Evolutionary conservation across 2,797 vertebrate species (phyloP), one percentile per base, ranked within the genome.

Genomic region (Acridotheres tristis): DNA sequence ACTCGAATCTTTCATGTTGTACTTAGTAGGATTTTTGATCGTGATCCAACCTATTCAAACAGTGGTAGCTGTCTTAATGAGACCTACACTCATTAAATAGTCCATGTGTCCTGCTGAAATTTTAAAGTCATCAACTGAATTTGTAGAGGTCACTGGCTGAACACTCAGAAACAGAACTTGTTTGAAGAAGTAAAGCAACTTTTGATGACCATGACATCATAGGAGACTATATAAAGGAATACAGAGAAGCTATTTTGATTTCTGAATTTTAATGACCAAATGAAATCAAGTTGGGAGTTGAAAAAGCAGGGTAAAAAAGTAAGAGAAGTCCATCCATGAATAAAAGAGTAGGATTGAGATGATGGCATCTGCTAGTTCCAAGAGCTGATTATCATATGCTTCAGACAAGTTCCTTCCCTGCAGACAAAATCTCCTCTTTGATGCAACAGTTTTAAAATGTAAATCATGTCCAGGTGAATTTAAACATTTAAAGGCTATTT

Each of bases 351-450:
- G 59, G 48, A 84, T 38, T 66, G 69, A 91, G 88, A 73, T 69
- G 66, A 78, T 93, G 80, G 16, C 34, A 88, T 90, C 51, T 88
- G 58, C 55, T 53, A 7, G 29, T 88, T 94, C 83, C 30, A 79
- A 53, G 66, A 66, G 62, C 58, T 93, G 73, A 86, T 95, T 94
- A 95, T 93, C 62, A 85, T 90, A 78, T 36, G 38, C 63, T 93
- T 94, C 77, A 91, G 91, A 94, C 85, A 94, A 78, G 36, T 89
- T 95, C 85, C 90, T 94, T 88, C 34, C 7, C 27, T 61, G 67
- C 69, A 90, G 90, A 95, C 67, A 76, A 69, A 93, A 59, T 45
- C 55, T 89, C 18, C 59, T 84, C 57, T 90, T 85, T 78, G 78
- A 91, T 87, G 47, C 32, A 95, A 47, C 15, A 45, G 21, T 89